A percentile compares a stretch with the other conserved stretches of the same genome.
Conservation (phyloP, 2,888 invertebrate species). For the Pyrocoelia pectoralis region DNA sequence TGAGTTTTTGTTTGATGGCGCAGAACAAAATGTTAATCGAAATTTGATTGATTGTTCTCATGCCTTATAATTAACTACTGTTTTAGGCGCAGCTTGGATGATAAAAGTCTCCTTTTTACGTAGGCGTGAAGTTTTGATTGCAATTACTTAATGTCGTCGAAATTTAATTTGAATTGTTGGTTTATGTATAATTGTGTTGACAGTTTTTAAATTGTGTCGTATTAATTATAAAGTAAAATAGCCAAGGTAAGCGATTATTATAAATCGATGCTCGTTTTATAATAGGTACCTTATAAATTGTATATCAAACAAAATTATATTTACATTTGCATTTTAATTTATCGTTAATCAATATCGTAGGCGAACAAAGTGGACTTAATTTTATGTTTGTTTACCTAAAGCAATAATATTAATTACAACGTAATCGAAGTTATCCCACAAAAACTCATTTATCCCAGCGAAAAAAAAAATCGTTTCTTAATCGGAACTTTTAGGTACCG, state of each 20-base stretch:
- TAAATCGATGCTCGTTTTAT: not conserved
- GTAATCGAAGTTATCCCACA: not conserved
- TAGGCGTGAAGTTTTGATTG: conserved; percentile 10
- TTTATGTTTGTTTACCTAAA: not conserved
- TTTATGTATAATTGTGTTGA: conserved; percentile 12
- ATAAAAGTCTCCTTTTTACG: conserved; percentile 2
- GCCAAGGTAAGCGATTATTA: conserved; percentile 3
- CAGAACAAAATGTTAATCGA: conserved; percentile 31
- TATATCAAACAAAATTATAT: conserved; percentile 7
- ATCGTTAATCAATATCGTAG: conserved; percentile 5
- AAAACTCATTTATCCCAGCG: not conserved
- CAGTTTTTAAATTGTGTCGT: conserved; percentile 10
- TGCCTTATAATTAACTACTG: conserved; percentile 31
- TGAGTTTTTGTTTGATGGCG: conserved; percentile 25
- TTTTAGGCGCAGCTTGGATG: conserved; percentile 18
- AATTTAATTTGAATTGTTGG: conserved; percentile 16
- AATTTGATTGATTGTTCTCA: conserved; percentile 31
- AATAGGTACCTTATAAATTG: not conserved
- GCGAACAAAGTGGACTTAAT: conserved; percentile 1
- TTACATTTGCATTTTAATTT: conserved; percentile 10
- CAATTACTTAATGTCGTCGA: conserved; percentile 2
- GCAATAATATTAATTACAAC: not conserved
- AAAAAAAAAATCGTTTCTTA: not conserved
- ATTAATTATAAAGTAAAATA: conserved; percentile 8
- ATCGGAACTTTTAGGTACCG: not conserved